Base-by-base conservation (phyloP, 2,113 vertebrate species). In the Mungos mungo region DNA sequence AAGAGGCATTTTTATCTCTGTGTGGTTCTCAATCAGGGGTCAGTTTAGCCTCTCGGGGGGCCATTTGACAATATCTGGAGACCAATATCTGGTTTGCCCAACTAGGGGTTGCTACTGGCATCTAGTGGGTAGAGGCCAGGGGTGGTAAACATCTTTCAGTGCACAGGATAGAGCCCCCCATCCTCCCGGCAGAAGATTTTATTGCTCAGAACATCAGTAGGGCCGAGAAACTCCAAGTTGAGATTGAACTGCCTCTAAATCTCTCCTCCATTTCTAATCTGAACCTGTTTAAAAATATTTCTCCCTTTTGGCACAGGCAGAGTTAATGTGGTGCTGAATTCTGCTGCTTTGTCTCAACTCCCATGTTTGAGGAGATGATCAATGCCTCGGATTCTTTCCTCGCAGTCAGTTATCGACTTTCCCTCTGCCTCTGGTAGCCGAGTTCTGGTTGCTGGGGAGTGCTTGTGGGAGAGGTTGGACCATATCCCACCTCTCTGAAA, bases 321-420 rank as follows among this genome's bases (percentile, higher is more conserved):
- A 97, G 98, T 99, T 99, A 98, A 99, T 88, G 84, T 83, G 98
- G 76, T 81, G 82, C 14, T 77, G 66, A 74, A 93, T 94, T 97
- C 93, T 98, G 98, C 96, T 98, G 97, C 97, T 98, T 98, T 98
- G 96, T 98, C 98, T 98, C 97, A 98, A 98, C 98, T 98, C 98
- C 98, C 88, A 96, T 98, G 97, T 93, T 98, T 98, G 98, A 98
- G 97, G 98, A 97, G 96, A 76, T 96, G 98, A 99, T 99, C 99
- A 99, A 98, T 99, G 98, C 93, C 98, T 98, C 86, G 96, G 98
- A 99, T 99, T 98, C 98, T 98, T 99, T 98, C 97, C 98, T 98
- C 98, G 98, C 98, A 98, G 98, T 99, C 98, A 98, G 98, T 98
- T 98, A 99, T 99, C 97, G 98, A 98, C 98, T 99, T 99, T 99